These are phyloP conservation scores for Oreohelix idahoensis DNA, from an alignment of 1,140 invertebrate species.

Conservation along the genomic window DNA sequence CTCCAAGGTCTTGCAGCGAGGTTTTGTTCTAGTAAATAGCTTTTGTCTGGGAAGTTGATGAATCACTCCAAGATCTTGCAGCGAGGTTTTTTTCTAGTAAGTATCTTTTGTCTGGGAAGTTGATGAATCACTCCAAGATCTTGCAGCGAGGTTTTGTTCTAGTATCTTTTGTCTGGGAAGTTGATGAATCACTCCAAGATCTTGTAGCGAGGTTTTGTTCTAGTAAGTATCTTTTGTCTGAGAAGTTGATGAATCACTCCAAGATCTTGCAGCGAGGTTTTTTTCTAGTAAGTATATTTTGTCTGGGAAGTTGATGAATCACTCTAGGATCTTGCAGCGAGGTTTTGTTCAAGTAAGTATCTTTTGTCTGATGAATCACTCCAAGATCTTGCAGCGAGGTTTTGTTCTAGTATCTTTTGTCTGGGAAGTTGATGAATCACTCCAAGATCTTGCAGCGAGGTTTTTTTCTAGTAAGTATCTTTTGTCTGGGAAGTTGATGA, in stretches of 20 bases:
- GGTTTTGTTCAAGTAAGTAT: constrained; percentile 86
- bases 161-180: no score
- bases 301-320: constrained; percentile 90
- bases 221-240: constrained; percentile 75
- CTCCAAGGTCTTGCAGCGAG: no score
- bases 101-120: no score
- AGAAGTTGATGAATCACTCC: constrained; percentile 90
- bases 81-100: no score
- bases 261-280: constrained; percentile 91
- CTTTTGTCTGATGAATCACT: constrained; percentile 82
- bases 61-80: no score
- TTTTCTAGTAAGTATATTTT: constrained; percentile 81
- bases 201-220: no score
- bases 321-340: constrained; percentile 90
- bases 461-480: constrained; percentile 85
- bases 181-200: no score
- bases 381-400: constrained; percentile 91
- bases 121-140: constrained; percentile 91
- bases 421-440: constrained; percentile 88
- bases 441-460: constrained; percentile 91
- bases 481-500: not conserved
- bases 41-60: no score
- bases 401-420: constrained; percentile 85
- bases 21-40: no score
- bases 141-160: constrained; percentile 91